Base-by-base conservation (phyloP, 2,113 vertebrate genomes). In the Bombycilla garrulus region DNA sequence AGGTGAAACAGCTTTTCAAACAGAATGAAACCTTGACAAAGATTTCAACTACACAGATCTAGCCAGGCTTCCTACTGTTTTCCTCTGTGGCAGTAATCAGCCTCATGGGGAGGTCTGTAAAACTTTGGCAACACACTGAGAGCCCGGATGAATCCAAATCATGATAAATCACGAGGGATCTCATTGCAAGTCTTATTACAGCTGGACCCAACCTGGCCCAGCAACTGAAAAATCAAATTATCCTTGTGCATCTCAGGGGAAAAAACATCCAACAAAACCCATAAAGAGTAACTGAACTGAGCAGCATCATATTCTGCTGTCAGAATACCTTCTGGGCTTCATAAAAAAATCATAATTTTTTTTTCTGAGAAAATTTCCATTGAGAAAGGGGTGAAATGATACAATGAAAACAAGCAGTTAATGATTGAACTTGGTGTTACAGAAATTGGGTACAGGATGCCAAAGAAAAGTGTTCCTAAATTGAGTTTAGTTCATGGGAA, bases 201-300 rank as follows among this genome's bases (percentile, higher is more conserved):
- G 53, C 40, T 54, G 20, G 38, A 67, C 33, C 10, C 72, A 93
- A 88, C 1, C 3, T 76, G 57, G 26, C 69, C 53, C 53, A 88
- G 72, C 67, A 87, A 79, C 69, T 89, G 88, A 76, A 87, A 96
- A 96, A 86, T 88, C 83, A 90, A 86, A 92, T 58, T 69, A 45
- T 58, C 42, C 69, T 76, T 58, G 40, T 36, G 51, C 12, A 56
- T 83, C 79, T 92, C 47, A 6, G 28, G 76, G 40, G 36, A 13
- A 15, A 60, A 84, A 88, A 62, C 33, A 78, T 76, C 42, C 65
- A 81, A 21, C 29, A 62, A 79, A 92, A 33, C 61, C 72, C 7
- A 2, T 69, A 25, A 78, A 69, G 50, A 65, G 31, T 44, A 84
- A 71, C 72, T 61, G 44, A 36, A 79, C 15, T 71, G 65, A 84